Evolutionary conservation across 2,797 vertebrate species (phyloP).

Genomic region (Paramormyrops hopkinsi): DNA sequence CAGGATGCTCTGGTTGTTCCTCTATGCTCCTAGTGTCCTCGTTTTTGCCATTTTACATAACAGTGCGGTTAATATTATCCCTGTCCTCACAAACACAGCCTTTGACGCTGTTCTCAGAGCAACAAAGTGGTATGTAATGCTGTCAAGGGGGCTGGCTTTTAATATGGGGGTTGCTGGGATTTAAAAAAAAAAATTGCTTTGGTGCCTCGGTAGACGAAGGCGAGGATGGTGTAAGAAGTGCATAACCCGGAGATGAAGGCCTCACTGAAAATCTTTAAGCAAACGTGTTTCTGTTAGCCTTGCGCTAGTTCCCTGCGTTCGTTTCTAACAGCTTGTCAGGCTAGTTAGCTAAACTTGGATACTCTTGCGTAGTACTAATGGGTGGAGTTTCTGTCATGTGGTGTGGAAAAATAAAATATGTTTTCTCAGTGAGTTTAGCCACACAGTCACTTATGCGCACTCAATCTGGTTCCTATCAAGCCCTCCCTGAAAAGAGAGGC

Average conservation of each 20-base stretch:
- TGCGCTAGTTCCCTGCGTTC: background rate
- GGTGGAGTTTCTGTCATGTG: background rate
- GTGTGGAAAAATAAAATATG: background rate
- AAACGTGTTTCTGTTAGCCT: background rate
- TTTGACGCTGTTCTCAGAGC: conserved; percentile 47
- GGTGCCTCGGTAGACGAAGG: background rate
- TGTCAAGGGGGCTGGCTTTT: background rate
- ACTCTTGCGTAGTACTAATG: background rate
- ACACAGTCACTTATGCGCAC: background rate
- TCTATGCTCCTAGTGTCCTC: background rate
- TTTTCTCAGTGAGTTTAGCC: background rate
- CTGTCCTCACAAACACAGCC: conserved; percentile 1
- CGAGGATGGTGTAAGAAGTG: background rate
- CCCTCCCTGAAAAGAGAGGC: conserved; percentile 13
- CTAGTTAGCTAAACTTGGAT: background rate
- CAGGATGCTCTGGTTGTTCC: background rate
- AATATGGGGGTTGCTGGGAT: background rate
- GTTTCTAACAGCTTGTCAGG: background rate
- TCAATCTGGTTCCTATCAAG: background rate
- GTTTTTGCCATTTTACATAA: conserved; percentile 3
- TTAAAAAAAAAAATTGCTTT: background rate
- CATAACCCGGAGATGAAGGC: background rate
- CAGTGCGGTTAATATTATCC: conserved; percentile 13
- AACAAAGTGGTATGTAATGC: conserved; percentile 9
- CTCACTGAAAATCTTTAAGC: background rate